Conservation (phyloP, 2,113 vertebrate genomes). For the Rhinogobius similis region DNA sequence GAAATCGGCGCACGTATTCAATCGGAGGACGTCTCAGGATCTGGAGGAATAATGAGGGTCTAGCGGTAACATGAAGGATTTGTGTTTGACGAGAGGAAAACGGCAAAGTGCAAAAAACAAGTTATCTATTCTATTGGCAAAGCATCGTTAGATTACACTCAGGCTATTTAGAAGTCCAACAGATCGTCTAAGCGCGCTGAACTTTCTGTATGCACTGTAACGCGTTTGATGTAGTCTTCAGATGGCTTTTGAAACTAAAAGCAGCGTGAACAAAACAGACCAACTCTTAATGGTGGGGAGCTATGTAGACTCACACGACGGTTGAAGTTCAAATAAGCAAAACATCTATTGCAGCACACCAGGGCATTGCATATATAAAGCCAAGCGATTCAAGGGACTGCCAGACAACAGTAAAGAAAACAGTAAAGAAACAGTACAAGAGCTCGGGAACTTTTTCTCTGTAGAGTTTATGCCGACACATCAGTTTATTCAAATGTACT, state of each 20-base stretch:
- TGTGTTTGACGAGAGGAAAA: neutral
- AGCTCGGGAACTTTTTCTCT: neutral
- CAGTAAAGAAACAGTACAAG: too few species aligned
- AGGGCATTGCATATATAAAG: neutral
- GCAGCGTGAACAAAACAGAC: neutral
- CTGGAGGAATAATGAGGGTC: neutral
- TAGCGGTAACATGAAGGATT: neutral
- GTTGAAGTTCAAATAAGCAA: conserved; percentile 1
- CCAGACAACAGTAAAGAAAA: neutral
- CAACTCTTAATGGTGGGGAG: neutral
- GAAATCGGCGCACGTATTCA: neutral
- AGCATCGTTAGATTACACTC: neutral
- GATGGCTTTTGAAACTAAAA: neutral
- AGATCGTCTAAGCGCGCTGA: neutral
- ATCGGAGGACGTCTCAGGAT: neutral
- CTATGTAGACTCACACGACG: neutral
- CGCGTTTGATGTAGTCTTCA: neutral
- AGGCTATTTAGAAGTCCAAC: neutral
- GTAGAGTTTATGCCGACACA: neutral
- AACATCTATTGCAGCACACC: conserved; percentile 1
- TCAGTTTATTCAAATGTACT: neutral
- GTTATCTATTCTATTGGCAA: neutral
- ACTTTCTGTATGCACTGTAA: neutral
- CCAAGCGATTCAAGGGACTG: neutral
- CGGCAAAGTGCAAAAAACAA: neutral